Percentiles rank a stretch among this genome's conserved stretches.
Evolutionary conservation across 2,888 invertebrate genomes (phyloP).

Genomic region (Clanis bilineata): DNA sequence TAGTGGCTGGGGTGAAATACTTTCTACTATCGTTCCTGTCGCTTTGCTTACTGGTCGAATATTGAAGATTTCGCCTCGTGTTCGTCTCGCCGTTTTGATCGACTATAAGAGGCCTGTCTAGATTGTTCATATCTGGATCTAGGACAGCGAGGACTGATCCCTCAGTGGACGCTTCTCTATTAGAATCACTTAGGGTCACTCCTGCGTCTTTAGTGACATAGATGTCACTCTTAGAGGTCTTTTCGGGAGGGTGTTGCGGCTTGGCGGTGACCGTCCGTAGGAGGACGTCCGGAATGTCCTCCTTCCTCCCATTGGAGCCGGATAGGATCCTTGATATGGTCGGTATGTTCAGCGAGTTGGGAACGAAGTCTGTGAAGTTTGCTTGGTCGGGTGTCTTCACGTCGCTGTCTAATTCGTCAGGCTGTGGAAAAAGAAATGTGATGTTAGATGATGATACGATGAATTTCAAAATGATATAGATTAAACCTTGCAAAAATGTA

Average conservation of each 20-base stretch:
- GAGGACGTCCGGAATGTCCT: constrained; percentile 90
- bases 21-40: constrained; percentile 66
- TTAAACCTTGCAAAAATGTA: too few species aligned
- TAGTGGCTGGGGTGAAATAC: constrained; percentile 69
- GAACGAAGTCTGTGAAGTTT: constrained; percentile 84
- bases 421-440: constrained; percentile 49
- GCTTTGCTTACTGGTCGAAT: constrained; percentile 69
- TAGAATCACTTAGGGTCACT: constrained; percentile 70
- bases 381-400: constrained; percentile 72
- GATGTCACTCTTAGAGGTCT: constrained; percentile 69
- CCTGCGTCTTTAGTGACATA: constrained; percentile 71
- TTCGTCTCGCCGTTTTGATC: constrained; percentile 79
- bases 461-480: too few species aligned
- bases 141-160: constrained; percentile 73
- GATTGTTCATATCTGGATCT: constrained; percentile 78
- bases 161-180: constrained; percentile 72
- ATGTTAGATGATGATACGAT: background rate
- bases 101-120: constrained; percentile 75
- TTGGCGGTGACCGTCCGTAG: constrained; percentile 85
- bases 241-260: constrained; percentile 72
- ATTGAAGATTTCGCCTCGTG: constrained; percentile 75
- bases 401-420: constrained; percentile 72
- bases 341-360: constrained; percentile 87
- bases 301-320: constrained; percentile 92
- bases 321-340: constrained; percentile 92